Conservation (phyloP, 2,797 vertebrate genomes). For the Hydrophis major region DNA sequence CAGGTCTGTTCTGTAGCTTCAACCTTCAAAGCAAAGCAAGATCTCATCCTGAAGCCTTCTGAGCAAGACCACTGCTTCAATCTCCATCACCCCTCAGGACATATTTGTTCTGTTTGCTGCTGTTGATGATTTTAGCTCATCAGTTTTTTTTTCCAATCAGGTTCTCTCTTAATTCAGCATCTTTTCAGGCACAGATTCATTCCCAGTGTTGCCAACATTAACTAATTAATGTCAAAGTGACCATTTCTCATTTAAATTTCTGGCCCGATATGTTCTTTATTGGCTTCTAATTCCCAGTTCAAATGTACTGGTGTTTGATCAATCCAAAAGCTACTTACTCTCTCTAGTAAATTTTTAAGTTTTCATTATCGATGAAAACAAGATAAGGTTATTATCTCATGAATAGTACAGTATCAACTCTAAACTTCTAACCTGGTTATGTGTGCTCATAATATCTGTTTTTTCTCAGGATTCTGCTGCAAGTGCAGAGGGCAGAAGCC, state of each 20-base stretch:
- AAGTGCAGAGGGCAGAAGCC: background rate
- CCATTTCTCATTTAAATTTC: background rate
- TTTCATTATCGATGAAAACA: background rate
- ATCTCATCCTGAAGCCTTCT: background rate
- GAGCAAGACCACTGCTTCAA: background rate
- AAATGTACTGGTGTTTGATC: background rate
- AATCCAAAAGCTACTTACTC: background rate
- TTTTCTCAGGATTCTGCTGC: background rate
- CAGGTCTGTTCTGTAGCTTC: background rate
- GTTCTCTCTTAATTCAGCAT: background rate
- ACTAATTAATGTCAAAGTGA: background rate
- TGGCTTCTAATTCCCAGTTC: background rate
- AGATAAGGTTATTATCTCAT: background rate
- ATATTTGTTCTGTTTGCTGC: background rate
- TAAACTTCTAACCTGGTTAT: background rate
- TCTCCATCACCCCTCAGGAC: background rate
- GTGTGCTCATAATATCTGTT: background rate
- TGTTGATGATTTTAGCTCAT: background rate
- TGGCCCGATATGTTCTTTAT: background rate
- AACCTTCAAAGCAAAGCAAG: background rate
- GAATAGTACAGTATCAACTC: background rate
- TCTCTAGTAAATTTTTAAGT: background rate
- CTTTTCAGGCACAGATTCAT: background rate
- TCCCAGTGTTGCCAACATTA: background rate
- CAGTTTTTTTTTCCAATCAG: background rate